A percentile compares a stretch with the other conserved stretches of the same genome.
These are phyloP conservation scores for Alaudala cheleensis DNA, from an alignment of 2,113 vertebrate species.

Conservation along the genomic window DNA sequence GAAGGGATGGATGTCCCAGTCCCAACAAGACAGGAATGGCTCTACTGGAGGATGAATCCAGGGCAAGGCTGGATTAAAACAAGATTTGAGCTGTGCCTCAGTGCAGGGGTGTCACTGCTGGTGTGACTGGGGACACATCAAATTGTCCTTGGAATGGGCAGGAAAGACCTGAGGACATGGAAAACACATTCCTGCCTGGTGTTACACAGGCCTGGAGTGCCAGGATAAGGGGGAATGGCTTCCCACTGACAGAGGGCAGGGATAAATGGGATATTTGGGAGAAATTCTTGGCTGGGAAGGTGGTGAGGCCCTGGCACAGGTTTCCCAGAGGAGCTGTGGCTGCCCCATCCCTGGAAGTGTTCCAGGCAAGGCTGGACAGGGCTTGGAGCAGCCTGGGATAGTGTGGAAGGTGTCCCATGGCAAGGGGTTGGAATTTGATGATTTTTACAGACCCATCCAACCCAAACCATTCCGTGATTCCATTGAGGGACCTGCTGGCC, in stretches of 20 bases:
- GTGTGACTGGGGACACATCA: background rate
- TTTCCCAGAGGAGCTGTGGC: background rate
- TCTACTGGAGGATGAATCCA: too few species aligned
- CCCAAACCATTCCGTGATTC: background rate
- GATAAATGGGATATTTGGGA: background rate
- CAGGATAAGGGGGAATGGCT: background rate
- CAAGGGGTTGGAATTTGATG: background rate
- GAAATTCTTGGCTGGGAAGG: background rate
- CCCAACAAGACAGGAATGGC: background rate
- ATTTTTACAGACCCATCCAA: background rate
- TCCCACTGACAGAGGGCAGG: background rate
- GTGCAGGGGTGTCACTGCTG: background rate
- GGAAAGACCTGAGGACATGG: background rate
- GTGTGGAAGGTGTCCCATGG: background rate
- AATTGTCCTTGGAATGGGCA: background rate
- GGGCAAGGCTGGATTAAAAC: background rate
- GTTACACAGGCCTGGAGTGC: background rate
- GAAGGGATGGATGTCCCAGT: background rate
- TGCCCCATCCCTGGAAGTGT: background rate
- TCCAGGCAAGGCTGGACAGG: background rate
- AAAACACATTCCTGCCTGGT: fast-evolving
- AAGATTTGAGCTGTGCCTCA: background rate
- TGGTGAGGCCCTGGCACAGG: background rate
- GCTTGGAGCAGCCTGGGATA: background rate
- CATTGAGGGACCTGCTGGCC: background rate